These are phyloP conservation scores for Mermis nigrescens DNA, from an alignment of 2,888 invertebrate genomes.

Conservation along the genomic window DNA sequence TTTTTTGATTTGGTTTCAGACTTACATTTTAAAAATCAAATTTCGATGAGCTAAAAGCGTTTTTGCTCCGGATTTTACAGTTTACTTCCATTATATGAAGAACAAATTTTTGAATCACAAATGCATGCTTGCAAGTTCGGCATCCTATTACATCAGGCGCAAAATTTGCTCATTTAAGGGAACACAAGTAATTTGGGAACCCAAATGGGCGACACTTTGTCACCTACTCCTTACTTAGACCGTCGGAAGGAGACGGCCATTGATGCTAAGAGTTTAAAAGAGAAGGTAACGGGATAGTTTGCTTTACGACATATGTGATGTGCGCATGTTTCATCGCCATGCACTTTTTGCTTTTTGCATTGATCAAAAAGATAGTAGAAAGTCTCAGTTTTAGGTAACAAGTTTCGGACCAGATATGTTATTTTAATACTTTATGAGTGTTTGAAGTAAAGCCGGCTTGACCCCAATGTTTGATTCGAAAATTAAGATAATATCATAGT, in stretches of 20 bases:
- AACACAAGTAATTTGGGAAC: not conserved
- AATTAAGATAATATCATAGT: no score
- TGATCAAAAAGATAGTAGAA: no score
- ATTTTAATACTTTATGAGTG: no score
- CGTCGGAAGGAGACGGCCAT: not conserved
- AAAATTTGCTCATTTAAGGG: not conserved
- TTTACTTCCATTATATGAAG: no score
- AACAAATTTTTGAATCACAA: not conserved
- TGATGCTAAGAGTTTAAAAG: slow-evolving; percentile 1
- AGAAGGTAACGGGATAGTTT: not conserved
- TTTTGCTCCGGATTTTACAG: no score
- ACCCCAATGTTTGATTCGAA: no score
- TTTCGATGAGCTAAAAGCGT: not conserved
- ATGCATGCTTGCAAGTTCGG: not conserved
- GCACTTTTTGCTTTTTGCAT: not conserved
- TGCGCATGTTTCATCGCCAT: no score
- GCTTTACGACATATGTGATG: not conserved
- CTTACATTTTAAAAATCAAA: no score
- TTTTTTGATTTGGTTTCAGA: no score
- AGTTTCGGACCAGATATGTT: no score
- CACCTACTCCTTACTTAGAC: not conserved
- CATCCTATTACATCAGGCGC: not conserved
- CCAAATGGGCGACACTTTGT: not conserved
- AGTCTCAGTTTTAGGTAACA: no score
- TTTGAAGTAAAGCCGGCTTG: no score